A percentile compares a stretch with the other conserved stretches of the same genome.
Conservation (phyloP, 2,113 vertebrate species). For the Lamprotornis superbus region DNA sequence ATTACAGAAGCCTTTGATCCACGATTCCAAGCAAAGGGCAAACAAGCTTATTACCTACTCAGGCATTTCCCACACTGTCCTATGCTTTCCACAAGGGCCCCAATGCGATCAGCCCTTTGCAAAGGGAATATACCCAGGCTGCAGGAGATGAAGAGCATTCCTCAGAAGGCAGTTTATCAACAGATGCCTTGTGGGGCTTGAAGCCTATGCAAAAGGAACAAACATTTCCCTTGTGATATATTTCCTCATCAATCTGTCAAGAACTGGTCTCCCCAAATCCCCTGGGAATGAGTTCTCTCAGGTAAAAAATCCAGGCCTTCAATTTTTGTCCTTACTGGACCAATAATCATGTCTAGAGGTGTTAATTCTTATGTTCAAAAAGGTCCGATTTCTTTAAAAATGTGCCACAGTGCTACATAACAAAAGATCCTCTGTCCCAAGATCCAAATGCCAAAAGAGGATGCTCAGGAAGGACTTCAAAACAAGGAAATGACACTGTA, state of each 20-base stretch:
- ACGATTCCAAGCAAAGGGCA: not conserved
- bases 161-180: not conserved
- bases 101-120: accelerated
- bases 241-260: not conserved
- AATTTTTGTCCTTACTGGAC: not conserved
- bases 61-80: not conserved
- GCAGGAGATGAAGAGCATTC: not conserved
- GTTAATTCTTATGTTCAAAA: not conserved
- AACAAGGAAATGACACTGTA: not conserved
- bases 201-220: not conserved
- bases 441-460: not conserved
- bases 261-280: not conserved
- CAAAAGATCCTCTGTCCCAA: not conserved
- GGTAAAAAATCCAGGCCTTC: not conserved
- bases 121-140: not conserved
- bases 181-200: not conserved
- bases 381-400: not conserved
- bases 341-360: not conserved
- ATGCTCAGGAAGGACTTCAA: not conserved
- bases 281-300: not conserved
- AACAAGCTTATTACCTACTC: not conserved
- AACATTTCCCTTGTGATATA: not conserved
- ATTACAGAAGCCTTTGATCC: not conserved
- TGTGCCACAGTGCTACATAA: not conserved
- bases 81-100: not conserved